Evolutionary conservation across 53 echinoderm and acorn worm species (phyloP).

Genomic region (Echinarachnius parma): DNA sequence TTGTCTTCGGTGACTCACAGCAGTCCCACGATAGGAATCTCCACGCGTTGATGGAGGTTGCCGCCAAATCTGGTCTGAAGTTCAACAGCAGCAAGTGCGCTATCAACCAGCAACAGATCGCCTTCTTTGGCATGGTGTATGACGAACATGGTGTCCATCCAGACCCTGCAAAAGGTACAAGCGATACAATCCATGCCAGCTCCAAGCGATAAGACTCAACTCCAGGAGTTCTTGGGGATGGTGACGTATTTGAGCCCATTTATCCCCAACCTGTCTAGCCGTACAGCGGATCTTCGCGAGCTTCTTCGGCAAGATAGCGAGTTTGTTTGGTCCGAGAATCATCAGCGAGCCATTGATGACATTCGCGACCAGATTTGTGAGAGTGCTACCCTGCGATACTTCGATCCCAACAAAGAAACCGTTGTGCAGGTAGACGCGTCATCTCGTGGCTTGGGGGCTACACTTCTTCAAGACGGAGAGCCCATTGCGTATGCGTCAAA

Average conservation of each 20-base stretch:
- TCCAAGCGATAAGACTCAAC: too few species aligned
- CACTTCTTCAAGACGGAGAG: conserved; percentile 35
- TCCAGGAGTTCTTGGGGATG: too few species aligned
- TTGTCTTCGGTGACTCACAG: conserved; percentile 46
- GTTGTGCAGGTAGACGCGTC: conserved; percentile 46
- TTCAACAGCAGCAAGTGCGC: conserved; percentile 57
- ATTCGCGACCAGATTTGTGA: neutral
- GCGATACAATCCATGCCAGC: too few species aligned
- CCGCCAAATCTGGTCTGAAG: conserved; percentile 34
- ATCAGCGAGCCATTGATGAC: neutral
- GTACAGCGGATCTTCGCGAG: conserved; percentile 24
- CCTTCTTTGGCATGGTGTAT: conserved; percentile 59
- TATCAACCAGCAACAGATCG: conserved; percentile 38
- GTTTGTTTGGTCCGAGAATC: conserved; percentile 7
- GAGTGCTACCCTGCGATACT: conserved; percentile 29
- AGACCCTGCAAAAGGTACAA: conserved; percentile 45
- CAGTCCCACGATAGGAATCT: conserved; percentile 38
- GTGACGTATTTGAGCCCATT: too few species aligned
- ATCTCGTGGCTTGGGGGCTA: conserved; percentile 32
- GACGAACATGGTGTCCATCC: conserved; percentile 39
- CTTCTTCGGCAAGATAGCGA: conserved; percentile 25
- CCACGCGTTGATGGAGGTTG: conserved; percentile 3
- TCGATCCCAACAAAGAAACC: conserved; percentile 44
- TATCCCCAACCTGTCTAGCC: conserved; percentile 21
- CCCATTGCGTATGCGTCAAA: conserved; percentile 49